phyloP scores from a whole-genome alignment of 2,888 invertebrate species.

The Oxytorus armatus region DNA sequence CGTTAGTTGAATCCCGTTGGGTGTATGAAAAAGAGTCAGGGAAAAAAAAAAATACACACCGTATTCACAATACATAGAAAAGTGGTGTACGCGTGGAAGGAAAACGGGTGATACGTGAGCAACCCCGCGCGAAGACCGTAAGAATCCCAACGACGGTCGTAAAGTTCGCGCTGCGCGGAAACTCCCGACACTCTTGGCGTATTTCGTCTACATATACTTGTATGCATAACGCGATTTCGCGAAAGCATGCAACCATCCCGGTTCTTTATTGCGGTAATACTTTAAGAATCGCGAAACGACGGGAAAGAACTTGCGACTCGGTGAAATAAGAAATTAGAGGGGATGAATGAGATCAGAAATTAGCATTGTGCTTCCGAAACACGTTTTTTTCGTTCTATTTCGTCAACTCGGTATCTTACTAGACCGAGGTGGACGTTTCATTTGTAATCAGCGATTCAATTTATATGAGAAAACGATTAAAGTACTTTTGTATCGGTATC shows the following conservation, averaged over 20 bases:
- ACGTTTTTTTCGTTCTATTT: neutral
- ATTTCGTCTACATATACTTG: neutral
- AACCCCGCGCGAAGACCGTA: conserved; percentile 40
- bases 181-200: conserved; percentile 31
- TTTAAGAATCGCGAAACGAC: conserved; percentile 29
- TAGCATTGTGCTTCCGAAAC: conserved; percentile 5
- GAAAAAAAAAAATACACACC: neutral
- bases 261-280: conserved; percentile 45
- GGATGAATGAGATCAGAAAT: conserved; percentile 1
- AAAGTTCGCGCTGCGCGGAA: conserved; percentile 59
- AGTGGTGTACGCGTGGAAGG: conserved; percentile 42
- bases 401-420: too few species aligned
- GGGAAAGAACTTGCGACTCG: neutral
- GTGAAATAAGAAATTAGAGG: conserved; percentile 24
- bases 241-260: neutral
- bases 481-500: conserved; percentile 11
- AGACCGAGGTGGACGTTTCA: too few species aligned
- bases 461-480: conserved; percentile 38
- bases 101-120: conserved; percentile 58
- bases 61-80: conserved; percentile 35
- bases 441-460: conserved; percentile 21
- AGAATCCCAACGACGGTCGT: conserved; percentile 52
- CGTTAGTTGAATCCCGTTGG: conserved; percentile 10
- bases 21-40: neutral
- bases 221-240: neutral